phyloP scores from a whole-genome alignment of 2,888 invertebrate species.

The Panopea generosa region DNA sequence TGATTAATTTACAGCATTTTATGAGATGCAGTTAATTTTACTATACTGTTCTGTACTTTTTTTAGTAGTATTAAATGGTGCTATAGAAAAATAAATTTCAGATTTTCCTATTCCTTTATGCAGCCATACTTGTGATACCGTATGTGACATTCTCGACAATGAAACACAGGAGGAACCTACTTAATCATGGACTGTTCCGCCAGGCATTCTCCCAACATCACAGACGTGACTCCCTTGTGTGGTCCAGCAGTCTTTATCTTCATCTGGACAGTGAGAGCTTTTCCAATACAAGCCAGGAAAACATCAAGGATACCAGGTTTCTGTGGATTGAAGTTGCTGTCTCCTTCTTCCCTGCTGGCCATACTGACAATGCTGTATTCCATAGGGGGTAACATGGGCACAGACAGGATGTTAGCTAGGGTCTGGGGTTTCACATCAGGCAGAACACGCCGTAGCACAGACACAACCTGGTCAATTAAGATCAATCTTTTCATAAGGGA shows the following conservation, averaged over 20 bases:
- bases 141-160: too few relatives aligned
- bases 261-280: conserved; percentile 95
- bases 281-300: conserved; percentile 95
- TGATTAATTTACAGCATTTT: too few relatives aligned
- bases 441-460: conserved; percentile 93
- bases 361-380: conserved; percentile 91
- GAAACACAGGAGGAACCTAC: too few relatives aligned
- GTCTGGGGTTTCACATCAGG: conserved; percentile 95
- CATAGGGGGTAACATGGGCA: conserved; percentile 90
- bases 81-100: too few relatives aligned
- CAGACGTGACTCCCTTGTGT: conserved; percentile 86
- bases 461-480: conserved; percentile 89
- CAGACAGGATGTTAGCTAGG: conserved; percentile 91
- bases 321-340: conserved; percentile 82
- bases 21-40: too few relatives aligned
- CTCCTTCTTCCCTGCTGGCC: conserved; percentile 71
- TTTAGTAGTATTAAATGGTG: too few relatives aligned
- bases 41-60: too few relatives aligned
- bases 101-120: too few relatives aligned
- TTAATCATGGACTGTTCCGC: conserved; percentile 59
- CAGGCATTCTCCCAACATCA: conserved; percentile 87
- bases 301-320: conserved; percentile 93
- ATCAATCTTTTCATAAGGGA: too few relatives aligned
- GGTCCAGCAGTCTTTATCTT: conserved; percentile 90
- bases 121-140: too few relatives aligned